A percentile compares a stretch with the other conserved stretches of the same genome.
Evolutionary conservation across 2,888 invertebrate species (phyloP).

Genomic region (Hypselothyrea guttata): DNA sequence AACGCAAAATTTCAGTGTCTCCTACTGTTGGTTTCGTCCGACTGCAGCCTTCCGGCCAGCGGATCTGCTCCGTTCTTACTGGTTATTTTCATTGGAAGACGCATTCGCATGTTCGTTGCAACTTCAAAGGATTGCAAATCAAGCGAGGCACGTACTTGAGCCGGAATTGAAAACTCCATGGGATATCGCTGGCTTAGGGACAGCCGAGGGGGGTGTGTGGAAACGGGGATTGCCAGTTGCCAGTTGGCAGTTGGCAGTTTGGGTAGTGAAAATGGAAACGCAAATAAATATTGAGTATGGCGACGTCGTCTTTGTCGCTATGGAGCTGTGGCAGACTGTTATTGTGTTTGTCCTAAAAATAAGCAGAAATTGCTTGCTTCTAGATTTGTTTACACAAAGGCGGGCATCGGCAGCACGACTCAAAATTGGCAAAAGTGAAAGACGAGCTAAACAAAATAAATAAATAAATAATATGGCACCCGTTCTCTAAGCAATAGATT

Average conservation of each 20-base stretch:
- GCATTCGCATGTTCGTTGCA: slow-evolving; percentile 10
- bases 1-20: too few relatives aligned
- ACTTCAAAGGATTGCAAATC: slow-evolving; percentile 59
- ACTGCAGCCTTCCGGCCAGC: too few relatives aligned
- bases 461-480: slow-evolving; percentile 48
- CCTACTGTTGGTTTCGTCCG: too few relatives aligned
- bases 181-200: slow-evolving; percentile 34
- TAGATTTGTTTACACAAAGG: slow-evolving; percentile 58
- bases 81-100: not conserved
- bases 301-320: slow-evolving; percentile 25
- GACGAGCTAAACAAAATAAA: slow-evolving; percentile 41
- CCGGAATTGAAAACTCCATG: slow-evolving; percentile 61
- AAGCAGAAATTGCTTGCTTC: slow-evolving; percentile 56
- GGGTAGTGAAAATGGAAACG: slow-evolving; percentile 53
- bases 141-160: slow-evolving; percentile 54
- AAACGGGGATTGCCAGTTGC: slow-evolving; percentile 1
- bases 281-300: slow-evolving; percentile 66
- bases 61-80: too few relatives aligned
- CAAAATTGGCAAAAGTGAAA: slow-evolving; percentile 56
- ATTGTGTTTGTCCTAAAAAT: slow-evolving; percentile 58
- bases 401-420: slow-evolving; percentile 39
- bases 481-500: slow-evolving; percentile 36
- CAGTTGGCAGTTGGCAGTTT: slow-evolving; percentile 17
- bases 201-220: slow-evolving; percentile 15
- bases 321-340: slow-evolving; percentile 42